Percentiles rank a stretch among this genome's conserved stretches.
These are phyloP conservation scores for Deroptyus accipitrinus DNA, from an alignment of 2,113 vertebrate species.

Conservation along the genomic window DNA sequence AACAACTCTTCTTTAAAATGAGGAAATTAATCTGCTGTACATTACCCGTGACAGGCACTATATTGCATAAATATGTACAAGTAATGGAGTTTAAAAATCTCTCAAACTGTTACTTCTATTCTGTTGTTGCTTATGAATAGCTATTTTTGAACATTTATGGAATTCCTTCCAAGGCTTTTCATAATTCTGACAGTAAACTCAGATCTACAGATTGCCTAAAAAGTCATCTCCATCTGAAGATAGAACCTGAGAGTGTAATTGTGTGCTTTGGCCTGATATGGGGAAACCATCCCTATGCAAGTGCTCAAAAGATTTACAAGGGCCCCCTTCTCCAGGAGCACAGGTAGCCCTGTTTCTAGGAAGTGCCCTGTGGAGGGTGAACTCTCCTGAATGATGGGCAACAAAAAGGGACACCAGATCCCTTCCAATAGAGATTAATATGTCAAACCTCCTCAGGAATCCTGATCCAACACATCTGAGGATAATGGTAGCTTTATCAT, in stretches of 20 bases:
- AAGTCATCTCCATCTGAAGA: constrained; percentile 64
- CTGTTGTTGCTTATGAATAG: constrained; percentile 66
- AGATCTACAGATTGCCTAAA: constrained; percentile 68
- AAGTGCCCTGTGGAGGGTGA: no score
- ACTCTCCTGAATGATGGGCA: accelerated
- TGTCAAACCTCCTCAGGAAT: neutral
- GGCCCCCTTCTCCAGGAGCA: neutral
- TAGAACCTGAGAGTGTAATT: constrained; percentile 21
- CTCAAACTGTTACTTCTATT: constrained; percentile 68
- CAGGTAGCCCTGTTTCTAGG: neutral
- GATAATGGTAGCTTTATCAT: neutral
- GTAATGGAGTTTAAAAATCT: constrained; percentile 66
- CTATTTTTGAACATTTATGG: constrained; percentile 70
- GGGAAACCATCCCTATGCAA: neutral
- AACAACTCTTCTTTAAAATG: constrained; percentile 30
- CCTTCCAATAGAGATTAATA: neutral
- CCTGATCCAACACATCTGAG: neutral
- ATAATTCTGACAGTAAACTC: constrained; percentile 72
- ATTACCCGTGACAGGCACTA: constrained; percentile 50
- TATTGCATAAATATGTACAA: constrained; percentile 68
- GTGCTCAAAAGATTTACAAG: neutral
- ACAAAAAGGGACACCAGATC: neutral
- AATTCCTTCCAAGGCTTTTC: constrained; percentile 74
- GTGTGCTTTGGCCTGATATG: constrained; percentile 26
- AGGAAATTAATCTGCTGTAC: constrained; percentile 50